Percentiles rank a stretch among this genome's conserved stretches.
phyloP scores from a whole-genome alignment of 2,888 invertebrate genomes.

The Caenorhabditis macrosperma region DNA sequence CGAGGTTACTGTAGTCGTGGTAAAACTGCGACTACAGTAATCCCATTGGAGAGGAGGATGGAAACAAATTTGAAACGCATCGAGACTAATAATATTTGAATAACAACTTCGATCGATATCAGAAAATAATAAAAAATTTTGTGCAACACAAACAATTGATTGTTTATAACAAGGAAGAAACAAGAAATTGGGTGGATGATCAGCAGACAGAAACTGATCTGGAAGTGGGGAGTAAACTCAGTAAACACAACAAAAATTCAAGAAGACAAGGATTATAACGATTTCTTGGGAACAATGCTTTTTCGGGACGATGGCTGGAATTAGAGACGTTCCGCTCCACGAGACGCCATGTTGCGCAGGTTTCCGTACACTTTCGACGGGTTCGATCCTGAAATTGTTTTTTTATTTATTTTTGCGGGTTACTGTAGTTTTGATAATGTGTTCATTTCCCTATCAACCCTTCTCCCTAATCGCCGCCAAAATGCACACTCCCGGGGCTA shows the following conservation, averaged over 20 bases:
- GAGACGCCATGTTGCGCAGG: slow-evolving; percentile 89
- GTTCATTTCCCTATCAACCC: neutral
- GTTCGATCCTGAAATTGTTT: slow-evolving; percentile 86
- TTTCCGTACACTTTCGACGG: slow-evolving; percentile 98
- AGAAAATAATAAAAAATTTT: neutral
- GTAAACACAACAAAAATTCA: slow-evolving; percentile 1
- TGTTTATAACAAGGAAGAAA: neutral
- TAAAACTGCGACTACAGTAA: too few species aligned
- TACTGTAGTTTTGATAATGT: neutral
- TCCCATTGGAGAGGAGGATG: too few species aligned
- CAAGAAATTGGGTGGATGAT: too few species aligned
- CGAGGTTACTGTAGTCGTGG: too few species aligned
- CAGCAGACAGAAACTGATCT: neutral
- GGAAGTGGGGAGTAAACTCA: neutral
- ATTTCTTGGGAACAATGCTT: too few species aligned
- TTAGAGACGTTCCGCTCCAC: slow-evolving; percentile 89
- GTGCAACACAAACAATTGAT: neutral
- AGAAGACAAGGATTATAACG: neutral
- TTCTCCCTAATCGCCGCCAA: too few species aligned
- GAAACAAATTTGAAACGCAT: too few species aligned
- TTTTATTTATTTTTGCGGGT: neutral
- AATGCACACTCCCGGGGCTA: too few species aligned
- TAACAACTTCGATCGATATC: neutral
- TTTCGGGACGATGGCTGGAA: neutral
- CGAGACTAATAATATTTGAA: slow-evolving; percentile 44